phyloP scores from a whole-genome alignment of 2,113 vertebrate species.

The Aspidoscelis tigris region DNA sequence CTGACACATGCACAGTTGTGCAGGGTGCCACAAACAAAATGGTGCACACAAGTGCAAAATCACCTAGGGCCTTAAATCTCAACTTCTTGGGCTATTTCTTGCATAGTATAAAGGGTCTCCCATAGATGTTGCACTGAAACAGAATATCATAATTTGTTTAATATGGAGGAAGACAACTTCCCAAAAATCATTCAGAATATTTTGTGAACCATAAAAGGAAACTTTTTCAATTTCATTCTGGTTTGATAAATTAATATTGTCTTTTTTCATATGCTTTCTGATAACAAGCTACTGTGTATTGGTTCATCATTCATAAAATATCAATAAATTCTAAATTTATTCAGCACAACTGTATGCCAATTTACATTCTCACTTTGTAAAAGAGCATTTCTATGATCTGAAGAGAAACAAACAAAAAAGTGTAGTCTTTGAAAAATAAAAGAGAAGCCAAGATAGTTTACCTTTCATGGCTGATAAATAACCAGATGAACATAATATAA shows the following conservation, averaged over 20 bases:
- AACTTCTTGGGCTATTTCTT: too few species aligned
- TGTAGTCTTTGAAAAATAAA: not conserved
- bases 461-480: conserved; percentile 14
- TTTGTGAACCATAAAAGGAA: not conserved
- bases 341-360: not conserved
- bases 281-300: not conserved
- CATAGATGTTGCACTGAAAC: too few species aligned
- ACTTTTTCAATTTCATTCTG: conserved; percentile 6
- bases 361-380: conserved; percentile 8
- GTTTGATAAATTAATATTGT: not conserved
- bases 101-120: too few species aligned
- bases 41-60: too few species aligned
- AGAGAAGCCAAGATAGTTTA: not conserved
- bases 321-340: conserved; percentile 8
- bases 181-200: not conserved
- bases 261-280: not conserved
- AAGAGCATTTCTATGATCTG: too few species aligned
- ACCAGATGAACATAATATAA: not conserved
- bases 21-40: too few species aligned
- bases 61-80: too few species aligned
- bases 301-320: conserved; percentile 18
- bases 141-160: too few species aligned
- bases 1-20: too few species aligned
- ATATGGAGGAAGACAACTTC: not conserved
- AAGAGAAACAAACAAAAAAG: not conserved